These are phyloP conservation scores for Nomada ferruginata DNA, from an alignment of 2,888 invertebrate species.

Conservation along the genomic window DNA sequence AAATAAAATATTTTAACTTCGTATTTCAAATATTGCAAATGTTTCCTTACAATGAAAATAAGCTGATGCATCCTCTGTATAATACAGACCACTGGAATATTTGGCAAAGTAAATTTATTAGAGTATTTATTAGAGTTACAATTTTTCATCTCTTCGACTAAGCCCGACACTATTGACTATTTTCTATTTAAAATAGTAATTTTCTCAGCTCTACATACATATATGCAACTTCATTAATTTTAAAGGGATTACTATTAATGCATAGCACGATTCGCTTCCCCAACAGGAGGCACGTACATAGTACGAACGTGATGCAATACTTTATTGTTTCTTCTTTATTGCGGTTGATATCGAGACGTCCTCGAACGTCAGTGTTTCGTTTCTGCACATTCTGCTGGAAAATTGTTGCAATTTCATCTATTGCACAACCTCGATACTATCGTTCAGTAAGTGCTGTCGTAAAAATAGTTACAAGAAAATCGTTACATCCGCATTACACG, in stretches of 20 bases:
- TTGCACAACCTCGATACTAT: neutral
- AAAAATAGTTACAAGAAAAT: constrained; percentile 2
- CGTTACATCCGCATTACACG: neutral
- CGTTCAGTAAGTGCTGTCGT: neutral
- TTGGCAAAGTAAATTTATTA: too few relatives aligned
- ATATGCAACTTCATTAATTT: neutral
- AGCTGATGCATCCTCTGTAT: too few relatives aligned
- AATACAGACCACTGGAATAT: too few relatives aligned
- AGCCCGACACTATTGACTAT: too few relatives aligned
- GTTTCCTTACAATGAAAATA: too few relatives aligned
- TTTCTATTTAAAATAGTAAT: too few relatives aligned
- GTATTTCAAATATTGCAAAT: too few relatives aligned
- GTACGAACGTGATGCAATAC: constrained; percentile 36
- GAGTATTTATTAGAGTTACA: too few relatives aligned
- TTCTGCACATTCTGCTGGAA: constrained; percentile 19
- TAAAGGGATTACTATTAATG: neutral
- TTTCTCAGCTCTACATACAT: too few relatives aligned
- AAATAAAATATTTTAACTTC: too few relatives aligned
- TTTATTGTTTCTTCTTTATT: constrained; percentile 51
- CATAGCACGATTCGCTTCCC: neutral
- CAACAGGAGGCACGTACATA: constrained; percentile 3
- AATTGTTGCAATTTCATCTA: constrained; percentile 26
- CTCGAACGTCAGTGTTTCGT: constrained; percentile 25
- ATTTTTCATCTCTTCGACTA: too few relatives aligned
- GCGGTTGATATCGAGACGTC: constrained; percentile 42